phyloP scores from a whole-genome alignment of 1,140 invertebrate species.

The Hyles vespertilio region DNA sequence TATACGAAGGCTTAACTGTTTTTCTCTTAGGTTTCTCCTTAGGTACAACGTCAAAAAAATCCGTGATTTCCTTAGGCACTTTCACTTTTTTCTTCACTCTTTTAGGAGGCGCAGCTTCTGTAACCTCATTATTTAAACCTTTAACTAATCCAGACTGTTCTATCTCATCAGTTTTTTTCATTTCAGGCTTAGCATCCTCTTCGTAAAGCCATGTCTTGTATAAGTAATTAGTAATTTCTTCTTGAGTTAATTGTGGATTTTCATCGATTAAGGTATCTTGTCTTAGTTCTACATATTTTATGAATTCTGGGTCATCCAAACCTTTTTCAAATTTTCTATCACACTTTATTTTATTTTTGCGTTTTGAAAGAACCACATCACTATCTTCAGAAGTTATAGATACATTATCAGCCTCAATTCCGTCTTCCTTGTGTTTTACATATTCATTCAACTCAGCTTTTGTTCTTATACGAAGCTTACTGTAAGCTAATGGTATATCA shows the following conservation, averaged over 20 bases:
- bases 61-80: slow-evolving; percentile 36
- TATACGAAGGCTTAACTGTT: slow-evolving; percentile 47
- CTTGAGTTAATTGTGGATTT: slow-evolving; percentile 70
- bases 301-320: slow-evolving; percentile 67
- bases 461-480: slow-evolving; percentile 13
- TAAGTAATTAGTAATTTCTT: slow-evolving; percentile 74
- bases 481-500: slow-evolving; percentile 22
- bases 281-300: slow-evolving; percentile 73
- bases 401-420: slow-evolving; percentile 40
- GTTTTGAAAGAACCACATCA: slow-evolving; percentile 16
- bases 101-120: slow-evolving; percentile 21
- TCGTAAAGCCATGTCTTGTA: slow-evolving; percentile 75
- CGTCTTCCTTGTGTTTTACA: slow-evolving; percentile 14
- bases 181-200: slow-evolving; percentile 55
- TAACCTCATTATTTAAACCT: slow-evolving; percentile 38
- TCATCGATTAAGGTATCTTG: slow-evolving; percentile 71
- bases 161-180: slow-evolving; percentile 50
- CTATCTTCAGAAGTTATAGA: slow-evolving; percentile 44
- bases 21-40: slow-evolving; percentile 62
- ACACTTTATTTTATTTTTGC: slow-evolving; percentile 16
- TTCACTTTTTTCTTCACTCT: slow-evolving; percentile 43
- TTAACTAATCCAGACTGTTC: slow-evolving; percentile 52
- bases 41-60: slow-evolving; percentile 19
- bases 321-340: slow-evolving; percentile 8
- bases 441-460: slow-evolving; percentile 14